These are phyloP conservation scores for Gulo gulo DNA, from an alignment of 2,113 vertebrate species.

Conservation along the genomic window DNA sequence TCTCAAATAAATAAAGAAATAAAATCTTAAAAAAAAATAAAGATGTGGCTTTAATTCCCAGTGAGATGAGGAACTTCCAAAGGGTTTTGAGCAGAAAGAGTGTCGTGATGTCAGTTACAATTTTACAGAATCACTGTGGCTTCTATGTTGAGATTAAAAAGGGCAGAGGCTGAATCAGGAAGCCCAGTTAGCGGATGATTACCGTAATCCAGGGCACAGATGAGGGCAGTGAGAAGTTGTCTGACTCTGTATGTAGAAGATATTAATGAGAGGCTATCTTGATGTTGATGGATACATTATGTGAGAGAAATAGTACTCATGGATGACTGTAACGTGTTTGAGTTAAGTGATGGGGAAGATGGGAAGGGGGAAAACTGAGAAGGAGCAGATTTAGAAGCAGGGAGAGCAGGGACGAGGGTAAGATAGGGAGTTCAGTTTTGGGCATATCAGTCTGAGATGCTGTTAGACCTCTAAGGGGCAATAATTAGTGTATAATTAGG, in stretches of 20 bases:
- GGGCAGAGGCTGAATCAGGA: not conserved
- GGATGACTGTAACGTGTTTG: not conserved
- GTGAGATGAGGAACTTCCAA: not conserved
- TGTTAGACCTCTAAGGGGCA: not conserved
- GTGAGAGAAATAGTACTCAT: not conserved
- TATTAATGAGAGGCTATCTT: not conserved
- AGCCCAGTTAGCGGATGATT: not conserved
- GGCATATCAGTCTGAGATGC: not conserved
- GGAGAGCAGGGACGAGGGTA: not conserved
- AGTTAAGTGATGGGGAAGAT: not conserved
- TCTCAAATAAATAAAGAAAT: not conserved
- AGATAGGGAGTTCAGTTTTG: not conserved
- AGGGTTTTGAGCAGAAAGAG: not conserved
- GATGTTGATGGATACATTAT: not conserved
- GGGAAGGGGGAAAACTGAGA: not conserved
- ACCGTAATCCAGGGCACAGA: not conserved
- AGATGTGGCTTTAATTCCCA: not conserved
- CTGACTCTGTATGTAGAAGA: not conserved
- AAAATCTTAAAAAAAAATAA: not conserved
- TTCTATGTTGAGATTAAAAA: not conserved
- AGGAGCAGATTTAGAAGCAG: not conserved
- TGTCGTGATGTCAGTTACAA: not conserved
- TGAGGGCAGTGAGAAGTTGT: not conserved
- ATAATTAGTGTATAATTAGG: not conserved
- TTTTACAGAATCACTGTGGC: not conserved